Base-by-base conservation (phyloP, 2,113 vertebrate genomes). In the Clarias gariepinus region DNA sequence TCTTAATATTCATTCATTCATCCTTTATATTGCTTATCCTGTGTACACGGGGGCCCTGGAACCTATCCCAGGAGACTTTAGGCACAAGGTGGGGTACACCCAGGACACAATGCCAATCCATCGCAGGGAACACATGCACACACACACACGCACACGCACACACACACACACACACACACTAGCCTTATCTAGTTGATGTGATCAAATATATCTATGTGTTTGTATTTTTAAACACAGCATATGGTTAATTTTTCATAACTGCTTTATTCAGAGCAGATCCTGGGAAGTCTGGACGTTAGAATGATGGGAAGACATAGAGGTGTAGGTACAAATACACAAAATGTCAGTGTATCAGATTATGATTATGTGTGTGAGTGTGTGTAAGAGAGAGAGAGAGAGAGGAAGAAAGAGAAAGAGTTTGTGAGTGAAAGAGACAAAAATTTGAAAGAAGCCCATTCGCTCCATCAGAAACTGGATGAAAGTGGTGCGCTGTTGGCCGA, bases 401-500 rank as follows among this genome's bases (percentile, higher is more conserved):
- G 21, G 41, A 73, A 57, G 73, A 55, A 28, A 69, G n/a, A 60
- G 18, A 55, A 18, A 81, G 30, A 63, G 78, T 77, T 53, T 60
- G 79, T 63, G 80, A 55, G 74, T 55, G 25, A 60, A 28, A 55
- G 19, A 81, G 33, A 63, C 47, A 60, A 60, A 19, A 60, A 71
- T 18, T 73, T 57, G 9, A 90, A 90, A 88, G 87, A 89, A 88
- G 78, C 84, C 88, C 83, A 84, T 81, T 82, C 86, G 79, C 85
- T 73, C 82, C 81, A 92, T 93, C 92, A 91, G 89, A 91, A 91
- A 86, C 88, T 89, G 69, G 86, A 92, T 90, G 84, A 91, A 92
- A 88, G 85, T 90, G 93, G 93, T 94, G 92, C 94, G 84, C 87
- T 89, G 3, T 13, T 84, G 83, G 74, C 88, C 93, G 91, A 93